phyloP scores from a whole-genome alignment of 2,888 invertebrate genomes.

The Agrochola macilenta region DNA sequence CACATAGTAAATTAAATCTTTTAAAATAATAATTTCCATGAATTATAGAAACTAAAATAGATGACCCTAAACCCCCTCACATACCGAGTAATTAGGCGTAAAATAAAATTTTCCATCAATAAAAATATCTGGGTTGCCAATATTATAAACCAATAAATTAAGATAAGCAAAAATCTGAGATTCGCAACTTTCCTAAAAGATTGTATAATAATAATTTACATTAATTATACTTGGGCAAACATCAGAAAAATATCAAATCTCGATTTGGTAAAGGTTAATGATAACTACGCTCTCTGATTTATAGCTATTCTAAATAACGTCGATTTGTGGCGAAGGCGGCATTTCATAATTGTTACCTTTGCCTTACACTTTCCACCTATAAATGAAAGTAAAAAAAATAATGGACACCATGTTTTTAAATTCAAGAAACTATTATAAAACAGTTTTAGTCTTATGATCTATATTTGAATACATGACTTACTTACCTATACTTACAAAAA shows the following conservation, averaged over 20 bases:
- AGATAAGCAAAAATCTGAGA: background rate
- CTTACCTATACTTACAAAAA: background rate
- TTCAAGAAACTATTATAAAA: background rate
- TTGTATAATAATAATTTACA: conserved; percentile 51
- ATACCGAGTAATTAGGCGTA: background rate
- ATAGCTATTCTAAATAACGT: conserved; percentile 50
- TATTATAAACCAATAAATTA: conserved; percentile 33
- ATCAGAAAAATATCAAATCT: conserved; percentile 35
- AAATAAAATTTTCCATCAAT: background rate
- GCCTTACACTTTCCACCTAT: conserved; percentile 30
- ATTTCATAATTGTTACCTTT: conserved; percentile 46
- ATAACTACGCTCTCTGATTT: conserved; percentile 55
- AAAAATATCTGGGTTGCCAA: conserved; percentile 12
- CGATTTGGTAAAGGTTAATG: conserved; percentile 60
- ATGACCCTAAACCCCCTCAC: no score
- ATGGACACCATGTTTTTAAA: background rate
- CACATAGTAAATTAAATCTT: no score
- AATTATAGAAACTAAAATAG: no score
- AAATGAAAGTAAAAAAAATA: conserved; percentile 4
- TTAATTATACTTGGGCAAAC: conserved; percentile 47
- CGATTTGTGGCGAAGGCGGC: conserved; percentile 35
- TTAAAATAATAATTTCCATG: no score
- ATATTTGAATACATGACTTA: background rate
- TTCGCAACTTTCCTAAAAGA: conserved; percentile 47
- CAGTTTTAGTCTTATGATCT: background rate